Evolutionary conservation across 2,113 vertebrate genomes (phyloP), one percentile per base, ranked within the genome.

Genomic region (Chaetodon trifascialis): DNA sequence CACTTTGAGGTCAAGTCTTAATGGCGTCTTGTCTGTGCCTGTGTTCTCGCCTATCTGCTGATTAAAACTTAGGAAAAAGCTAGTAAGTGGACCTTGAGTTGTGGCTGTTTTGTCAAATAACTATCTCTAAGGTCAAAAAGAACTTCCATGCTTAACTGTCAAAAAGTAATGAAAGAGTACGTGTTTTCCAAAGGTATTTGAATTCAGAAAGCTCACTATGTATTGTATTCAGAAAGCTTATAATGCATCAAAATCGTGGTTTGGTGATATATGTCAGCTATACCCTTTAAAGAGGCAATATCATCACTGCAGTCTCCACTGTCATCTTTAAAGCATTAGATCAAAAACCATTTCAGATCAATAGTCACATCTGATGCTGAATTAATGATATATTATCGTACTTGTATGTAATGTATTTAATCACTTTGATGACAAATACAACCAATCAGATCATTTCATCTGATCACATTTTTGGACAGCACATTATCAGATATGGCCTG

Each of bases 401-500:
- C 79, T 62, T 73, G 5, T 80, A 19, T 71, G 25, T 30, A n/a
- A 65, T 11, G 47, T 62, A 49, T 66, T 73, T 51, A 42, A 44
- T 34, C n/a, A 54, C 14, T 69, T 71, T 77, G 54, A 73, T 36
- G 25, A 79, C 15, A 66, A 74, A 85, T 76, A 63, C 11, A 1
- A 59, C 47, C 21, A 86, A 85, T 76, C 21, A 69, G 38, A 70
- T 59, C 0, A 63, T 44, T 71, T 73, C 55, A 69, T 81, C 76
- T 70, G 51, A 79, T 89, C 49, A 44, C 17, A 67, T 36, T 64
- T 64, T 75, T 62, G 79, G 55, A 82, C 73, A 71, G 64, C 30
- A 36, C 52, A 80, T 73, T 78, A 76, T 83, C 47, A 77, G 42
- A 12, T 76, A 76, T 76, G 62, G 70, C 78, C 73, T 78, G 19